phyloP scores from a whole-genome alignment of 2,888 invertebrate genomes.

The Agapostemon virescens region DNA sequence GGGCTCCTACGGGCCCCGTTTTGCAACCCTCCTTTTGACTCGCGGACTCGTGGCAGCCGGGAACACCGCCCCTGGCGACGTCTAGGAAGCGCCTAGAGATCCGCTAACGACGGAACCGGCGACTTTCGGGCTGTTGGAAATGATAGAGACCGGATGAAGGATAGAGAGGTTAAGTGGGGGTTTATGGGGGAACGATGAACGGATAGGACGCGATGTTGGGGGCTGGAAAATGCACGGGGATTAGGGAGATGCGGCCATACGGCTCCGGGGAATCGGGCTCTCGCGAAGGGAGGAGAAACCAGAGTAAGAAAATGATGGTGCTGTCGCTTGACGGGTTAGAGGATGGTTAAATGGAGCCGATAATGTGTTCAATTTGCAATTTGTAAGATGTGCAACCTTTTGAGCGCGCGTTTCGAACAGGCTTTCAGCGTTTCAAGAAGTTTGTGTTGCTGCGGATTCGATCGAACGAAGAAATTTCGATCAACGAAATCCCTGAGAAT shows the following conservation, averaged over 20 bases:
- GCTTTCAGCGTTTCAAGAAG: too few species aligned
- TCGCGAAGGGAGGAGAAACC: neutral
- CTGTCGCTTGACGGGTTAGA: neutral
- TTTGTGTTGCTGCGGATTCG: too few species aligned
- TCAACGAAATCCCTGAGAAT: too few species aligned
- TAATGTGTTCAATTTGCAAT: neutral
- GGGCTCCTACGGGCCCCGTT: neutral
- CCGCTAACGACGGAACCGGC: conserved; percentile 39
- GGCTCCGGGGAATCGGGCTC: neutral
- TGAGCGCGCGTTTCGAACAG: neutral
- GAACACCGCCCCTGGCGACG: conserved; percentile 63
- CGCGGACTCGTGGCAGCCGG: conserved; percentile 1
- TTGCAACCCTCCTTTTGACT: conserved; percentile 24
- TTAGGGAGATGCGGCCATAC: neutral
- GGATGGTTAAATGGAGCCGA: neutral
- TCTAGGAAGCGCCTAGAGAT: conserved; percentile 72
- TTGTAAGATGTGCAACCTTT: neutral
- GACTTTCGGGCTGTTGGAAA: neutral
- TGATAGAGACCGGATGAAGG: conserved; percentile 9
- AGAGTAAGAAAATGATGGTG: neutral
- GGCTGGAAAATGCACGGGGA: conserved; percentile 2
- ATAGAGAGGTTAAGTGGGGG: conserved; percentile 7
- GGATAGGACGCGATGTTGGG: neutral
- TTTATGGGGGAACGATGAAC: neutral
- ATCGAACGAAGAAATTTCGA: too few species aligned